Percentiles rank a stretch among this genome's conserved stretches.
phyloP scores from a whole-genome alignment of 2,113 vertebrate species.

The Rana temporaria region DNA sequence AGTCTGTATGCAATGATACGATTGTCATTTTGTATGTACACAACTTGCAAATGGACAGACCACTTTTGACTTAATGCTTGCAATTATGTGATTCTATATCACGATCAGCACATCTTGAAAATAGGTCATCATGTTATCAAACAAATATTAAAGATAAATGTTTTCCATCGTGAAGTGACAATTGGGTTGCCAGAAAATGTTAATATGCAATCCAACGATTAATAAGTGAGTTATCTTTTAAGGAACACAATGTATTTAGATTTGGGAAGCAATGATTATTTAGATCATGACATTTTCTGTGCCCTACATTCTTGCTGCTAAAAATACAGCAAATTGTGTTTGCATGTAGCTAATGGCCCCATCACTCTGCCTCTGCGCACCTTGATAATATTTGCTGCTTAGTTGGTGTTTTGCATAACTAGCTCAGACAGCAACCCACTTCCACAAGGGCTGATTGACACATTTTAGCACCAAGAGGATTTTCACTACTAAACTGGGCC shows the following conservation, averaged over 20 bases:
- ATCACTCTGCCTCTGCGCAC: slow-evolving; percentile 27
- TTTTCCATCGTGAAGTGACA: not conserved
- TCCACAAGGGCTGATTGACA: slow-evolving; percentile 75
- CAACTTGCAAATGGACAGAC: not conserved
- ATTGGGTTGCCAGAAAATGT: not conserved
- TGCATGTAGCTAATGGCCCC: slow-evolving; percentile 51
- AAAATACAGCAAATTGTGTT: slow-evolving; percentile 45
- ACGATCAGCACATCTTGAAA: not conserved
- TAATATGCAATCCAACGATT: slow-evolving; percentile 3
- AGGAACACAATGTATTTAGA: slow-evolving; percentile 6
- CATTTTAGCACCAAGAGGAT: slow-evolving; percentile 66
- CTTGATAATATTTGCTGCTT: slow-evolving; percentile 57
- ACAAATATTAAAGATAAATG: not conserved
- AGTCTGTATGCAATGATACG: not conserved
- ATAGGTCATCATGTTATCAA: slow-evolving; percentile 14
- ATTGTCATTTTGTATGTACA: slow-evolving; percentile 16
- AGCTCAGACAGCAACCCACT: slow-evolving; percentile 72
- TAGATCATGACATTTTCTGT: slow-evolving; percentile 15
- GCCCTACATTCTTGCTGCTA: slow-evolving; percentile 54
- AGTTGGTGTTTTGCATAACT: slow-evolving; percentile 75
- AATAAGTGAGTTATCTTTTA: not conserved
- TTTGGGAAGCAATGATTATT: slow-evolving; percentile 32
- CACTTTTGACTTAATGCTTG: not conserved
- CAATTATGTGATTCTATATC: not conserved
- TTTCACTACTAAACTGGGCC: slow-evolving; percentile 44